These are phyloP conservation scores for Thereva unica DNA, from an alignment of 2,888 invertebrate genomes.

Conservation along the genomic window DNA sequence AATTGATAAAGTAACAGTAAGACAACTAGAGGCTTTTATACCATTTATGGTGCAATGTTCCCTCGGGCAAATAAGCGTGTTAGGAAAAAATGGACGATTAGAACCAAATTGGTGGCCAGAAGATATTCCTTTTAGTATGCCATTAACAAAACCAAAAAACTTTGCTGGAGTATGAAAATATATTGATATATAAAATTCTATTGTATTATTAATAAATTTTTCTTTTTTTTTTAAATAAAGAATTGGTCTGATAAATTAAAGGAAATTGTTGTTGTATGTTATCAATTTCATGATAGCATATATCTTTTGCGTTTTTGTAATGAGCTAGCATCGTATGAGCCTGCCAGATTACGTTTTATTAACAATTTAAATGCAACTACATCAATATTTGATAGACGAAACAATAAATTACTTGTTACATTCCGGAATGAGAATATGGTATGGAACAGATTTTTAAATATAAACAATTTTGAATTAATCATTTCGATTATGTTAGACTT, in stretches of 20 bases:
- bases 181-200: not conserved
- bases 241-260: constrained; percentile 68
- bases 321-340: constrained; percentile 68
- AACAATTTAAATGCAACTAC: constrained; percentile 76
- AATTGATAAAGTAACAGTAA: constrained; percentile 65
- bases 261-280: constrained; percentile 70
- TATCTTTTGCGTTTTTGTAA: constrained; percentile 73
- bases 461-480: not conserved
- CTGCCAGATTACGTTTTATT: constrained; percentile 67
- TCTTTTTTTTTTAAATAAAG: constrained; percentile 44
- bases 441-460: constrained; percentile 46
- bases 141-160: constrained; percentile 64
- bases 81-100: constrained; percentile 55
- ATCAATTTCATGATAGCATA: constrained; percentile 72
- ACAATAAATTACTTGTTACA: constrained; percentile 70
- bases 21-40: constrained; percentile 71
- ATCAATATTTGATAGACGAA: constrained; percentile 69
- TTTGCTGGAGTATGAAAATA: constrained; percentile 56
- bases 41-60: constrained; percentile 78
- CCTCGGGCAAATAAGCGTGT: constrained; percentile 65
- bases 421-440: constrained; percentile 76
- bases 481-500: constrained; percentile 50
- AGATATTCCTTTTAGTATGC: constrained; percentile 68
- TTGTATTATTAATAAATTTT: constrained; percentile 7
- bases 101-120: constrained; percentile 75